A percentile compares a stretch with the other conserved stretches of the same genome.
Conservation (phyloP, 2,888 invertebrate genomes). For the Mimas tiliae region DNA sequence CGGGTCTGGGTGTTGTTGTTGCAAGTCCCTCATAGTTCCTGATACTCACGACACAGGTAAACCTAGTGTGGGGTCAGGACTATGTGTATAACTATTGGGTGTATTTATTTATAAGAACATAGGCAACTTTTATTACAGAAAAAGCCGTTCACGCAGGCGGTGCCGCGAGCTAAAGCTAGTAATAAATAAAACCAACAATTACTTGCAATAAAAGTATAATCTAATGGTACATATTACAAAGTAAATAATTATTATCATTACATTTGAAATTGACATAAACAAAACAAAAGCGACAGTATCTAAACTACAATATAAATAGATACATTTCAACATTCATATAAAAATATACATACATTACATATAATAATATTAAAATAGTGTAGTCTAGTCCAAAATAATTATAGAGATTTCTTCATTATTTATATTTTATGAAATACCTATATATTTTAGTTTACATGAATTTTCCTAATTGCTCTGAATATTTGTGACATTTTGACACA, state of each 20-base stretch:
- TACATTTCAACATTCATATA: conserved; percentile 58
- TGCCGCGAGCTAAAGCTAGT: background rate
- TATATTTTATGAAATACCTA: conserved; percentile 10
- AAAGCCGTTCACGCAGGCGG: no score
- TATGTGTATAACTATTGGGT: no score
- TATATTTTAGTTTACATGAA: background rate
- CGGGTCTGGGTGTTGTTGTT: no score
- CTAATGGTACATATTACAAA: conserved; percentile 48
- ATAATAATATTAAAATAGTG: background rate
- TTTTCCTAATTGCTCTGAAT: background rate
- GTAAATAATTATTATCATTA: conserved; percentile 39
- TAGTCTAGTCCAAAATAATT: background rate
- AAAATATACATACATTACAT: conserved; percentile 59
- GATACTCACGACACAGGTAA: no score
- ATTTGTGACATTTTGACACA: background rate
- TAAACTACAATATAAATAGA: conserved; percentile 19
- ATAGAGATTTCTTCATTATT: background rate
- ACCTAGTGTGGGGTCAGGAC: no score
- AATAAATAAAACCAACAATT: background rate
- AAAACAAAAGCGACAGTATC: conserved; percentile 32
- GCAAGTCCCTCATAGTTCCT: no score
- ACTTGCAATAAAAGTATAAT: conserved; percentile 26
- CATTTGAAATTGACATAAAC: conserved; percentile 56
- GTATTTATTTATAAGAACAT: no score
- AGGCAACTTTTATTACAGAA: no score